phyloP scores from a whole-genome alignment of 1,140 invertebrate genomes.

The Dysdera silvatica region DNA sequence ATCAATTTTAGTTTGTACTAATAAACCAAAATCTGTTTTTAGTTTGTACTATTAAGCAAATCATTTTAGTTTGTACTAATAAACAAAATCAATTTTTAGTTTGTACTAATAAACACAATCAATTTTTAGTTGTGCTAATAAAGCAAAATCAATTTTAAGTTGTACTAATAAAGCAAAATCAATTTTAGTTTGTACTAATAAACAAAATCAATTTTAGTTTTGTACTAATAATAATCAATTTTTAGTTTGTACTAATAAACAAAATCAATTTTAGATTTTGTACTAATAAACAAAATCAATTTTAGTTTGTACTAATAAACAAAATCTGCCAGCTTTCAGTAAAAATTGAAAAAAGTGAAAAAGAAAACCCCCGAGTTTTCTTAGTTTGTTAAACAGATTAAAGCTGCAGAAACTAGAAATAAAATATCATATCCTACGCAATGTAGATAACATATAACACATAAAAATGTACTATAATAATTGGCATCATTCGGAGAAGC shows the following conservation, averaged over 20 bases:
- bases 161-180: slow-evolving; percentile 30
- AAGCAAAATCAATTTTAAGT: background rate
- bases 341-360: too few species aligned
- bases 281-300: background rate
- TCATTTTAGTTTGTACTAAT: background rate
- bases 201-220: background rate
- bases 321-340: too few species aligned
- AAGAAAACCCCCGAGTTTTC: too few species aligned
- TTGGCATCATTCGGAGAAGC: too few species aligned
- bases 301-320: background rate
- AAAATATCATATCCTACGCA: too few species aligned
- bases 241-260: background rate
- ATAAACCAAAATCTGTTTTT: background rate
- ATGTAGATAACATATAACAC: too few species aligned
- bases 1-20: background rate
- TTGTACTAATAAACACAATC: too few species aligned
- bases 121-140: background rate
- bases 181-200: slow-evolving; percentile 9
- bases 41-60: background rate
- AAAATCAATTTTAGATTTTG: background rate
- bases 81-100: too few species aligned
- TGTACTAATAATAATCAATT: background rate
- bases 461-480: too few species aligned
- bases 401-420: too few species aligned
- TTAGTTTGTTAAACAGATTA: too few species aligned